Base-by-base conservation (phyloP, 2,888 invertebrate genomes). In the Strigamia transsilvanica region DNA sequence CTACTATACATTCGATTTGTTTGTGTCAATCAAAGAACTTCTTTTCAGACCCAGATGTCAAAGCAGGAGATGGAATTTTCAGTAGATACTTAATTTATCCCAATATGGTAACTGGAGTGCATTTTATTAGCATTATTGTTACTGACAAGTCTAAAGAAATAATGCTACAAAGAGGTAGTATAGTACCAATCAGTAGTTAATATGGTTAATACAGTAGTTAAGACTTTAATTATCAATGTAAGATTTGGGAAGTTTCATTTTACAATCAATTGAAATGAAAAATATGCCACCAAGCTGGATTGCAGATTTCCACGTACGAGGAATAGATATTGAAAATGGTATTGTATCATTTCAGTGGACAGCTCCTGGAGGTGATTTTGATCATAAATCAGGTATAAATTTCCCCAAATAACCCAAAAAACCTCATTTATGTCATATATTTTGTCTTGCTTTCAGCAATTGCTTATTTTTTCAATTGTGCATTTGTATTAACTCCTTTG, bases 71-170 rank as follows among this genome's bases (percentile, higher is more conserved):
- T 51, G 51, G 51, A n/a, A 51, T 51, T n/a, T 51, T 51, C 51
- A 51, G 51, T n/a, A 51, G 51, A n/a, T 51, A 51, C n/a, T 51
- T 51, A 18, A 51, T 51, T 18, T 51, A 51, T 18, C n/a, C 51
- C 13, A 15, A 15, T 2, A 51, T n/a, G 15, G 15, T 4, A 51
- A 6, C 51, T n/a, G 51, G 51, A 3, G 18, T 51, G n/a, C 51
- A 51, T 51, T 51, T 18, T n/a, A 51, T 51, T 6, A 51, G n/a
- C n/a, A 51, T 51, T 18, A 18, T 51, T 51, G 51, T n/a, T n/a
- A n/a, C 18, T 6, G 51, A 51, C 18, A 18, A 15, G n/a, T 15
- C 15, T 51, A 15, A 15, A 46, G 51, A 51, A 51, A n/a, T n/a
- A 51, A 18, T 51, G 6, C 6, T 51, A 51, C n/a, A 51, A 51